Conservation (phyloP, 2,797 vertebrate species). For the Jordanella pulchra region DNA sequence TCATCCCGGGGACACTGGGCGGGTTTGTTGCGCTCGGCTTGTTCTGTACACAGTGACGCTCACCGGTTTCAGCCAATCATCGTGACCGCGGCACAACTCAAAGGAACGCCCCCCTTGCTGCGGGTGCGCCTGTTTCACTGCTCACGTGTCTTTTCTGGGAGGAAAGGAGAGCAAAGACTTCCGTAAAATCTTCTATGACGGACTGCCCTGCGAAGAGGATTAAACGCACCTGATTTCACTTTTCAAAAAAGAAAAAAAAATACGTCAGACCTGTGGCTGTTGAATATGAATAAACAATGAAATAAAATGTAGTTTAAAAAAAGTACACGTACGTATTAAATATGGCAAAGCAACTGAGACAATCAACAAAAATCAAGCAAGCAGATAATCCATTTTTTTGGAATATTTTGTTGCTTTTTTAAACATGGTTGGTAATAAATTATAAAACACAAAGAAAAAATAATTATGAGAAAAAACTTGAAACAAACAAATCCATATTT, state of each 20-base stretch:
- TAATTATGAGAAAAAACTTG: background rate
- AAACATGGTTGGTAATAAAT: background rate
- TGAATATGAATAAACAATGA: background rate
- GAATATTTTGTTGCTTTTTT: background rate
- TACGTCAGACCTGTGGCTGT: background rate
- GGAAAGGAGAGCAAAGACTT: background rate
- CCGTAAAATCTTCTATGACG: background rate
- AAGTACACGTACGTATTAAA: background rate
- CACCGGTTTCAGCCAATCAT: slow-evolving; percentile 37
- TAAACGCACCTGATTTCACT: slow-evolving; percentile 24
- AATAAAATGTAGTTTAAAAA: background rate
- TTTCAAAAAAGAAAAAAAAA: background rate
- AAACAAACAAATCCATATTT: background rate
- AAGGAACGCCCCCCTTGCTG: slow-evolving; percentile 22
- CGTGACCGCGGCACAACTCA: accelerated
- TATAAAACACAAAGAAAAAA: background rate
- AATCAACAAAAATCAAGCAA: background rate
- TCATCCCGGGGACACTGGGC: slow-evolving; percentile 66
- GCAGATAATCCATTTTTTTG: no score
- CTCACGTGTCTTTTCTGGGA: background rate
- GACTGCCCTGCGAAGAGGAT: accelerated
- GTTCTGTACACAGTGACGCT: slow-evolving; percentile 42
- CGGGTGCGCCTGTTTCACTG: slow-evolving; percentile 6
- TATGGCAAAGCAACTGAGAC: background rate
- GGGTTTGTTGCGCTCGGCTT: slow-evolving; percentile 56